Evolutionary conservation across 2,113 vertebrate species (phyloP).

Genomic region (Phrynosoma platyrhinos): DNA sequence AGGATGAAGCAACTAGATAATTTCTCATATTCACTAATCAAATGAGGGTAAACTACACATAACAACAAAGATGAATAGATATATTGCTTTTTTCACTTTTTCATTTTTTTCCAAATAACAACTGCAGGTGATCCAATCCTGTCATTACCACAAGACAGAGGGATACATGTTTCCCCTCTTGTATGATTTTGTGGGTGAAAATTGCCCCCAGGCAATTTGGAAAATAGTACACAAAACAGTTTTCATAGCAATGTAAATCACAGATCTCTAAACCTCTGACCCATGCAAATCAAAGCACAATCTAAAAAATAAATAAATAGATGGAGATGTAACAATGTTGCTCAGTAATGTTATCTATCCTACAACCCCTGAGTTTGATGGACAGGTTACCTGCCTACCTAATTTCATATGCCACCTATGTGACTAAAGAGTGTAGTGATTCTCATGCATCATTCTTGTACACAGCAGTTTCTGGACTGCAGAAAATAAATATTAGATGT

Average conservation of each 20-base stretch:
- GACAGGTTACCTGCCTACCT: neutral
- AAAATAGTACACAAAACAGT: too few species aligned
- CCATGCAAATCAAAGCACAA: too few species aligned
- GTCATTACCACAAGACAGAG: too few species aligned
- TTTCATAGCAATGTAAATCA: too few species aligned
- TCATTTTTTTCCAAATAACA: neutral
- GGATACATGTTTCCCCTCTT: too few species aligned
- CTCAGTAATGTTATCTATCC: neutral
- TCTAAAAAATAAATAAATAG: neutral
- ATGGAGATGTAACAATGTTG: neutral
- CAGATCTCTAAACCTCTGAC: too few species aligned
- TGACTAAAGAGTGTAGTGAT: neutral
- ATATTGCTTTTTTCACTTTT: neutral
- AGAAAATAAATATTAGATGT: neutral
- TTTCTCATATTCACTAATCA: too few species aligned
- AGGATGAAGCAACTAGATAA: too few species aligned
- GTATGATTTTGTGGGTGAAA: too few species aligned
- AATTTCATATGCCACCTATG: neutral
- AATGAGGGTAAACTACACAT: neutral
- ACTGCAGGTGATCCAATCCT: neutral
- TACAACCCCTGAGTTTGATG: neutral
- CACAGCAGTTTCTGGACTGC: neutral
- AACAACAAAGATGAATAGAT: neutral
- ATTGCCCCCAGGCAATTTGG: too few species aligned
- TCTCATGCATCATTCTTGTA: neutral